Evolutionary conservation across 2,113 vertebrate species (phyloP).

Genomic region (Campylorhamphus procurvoides): DNA sequence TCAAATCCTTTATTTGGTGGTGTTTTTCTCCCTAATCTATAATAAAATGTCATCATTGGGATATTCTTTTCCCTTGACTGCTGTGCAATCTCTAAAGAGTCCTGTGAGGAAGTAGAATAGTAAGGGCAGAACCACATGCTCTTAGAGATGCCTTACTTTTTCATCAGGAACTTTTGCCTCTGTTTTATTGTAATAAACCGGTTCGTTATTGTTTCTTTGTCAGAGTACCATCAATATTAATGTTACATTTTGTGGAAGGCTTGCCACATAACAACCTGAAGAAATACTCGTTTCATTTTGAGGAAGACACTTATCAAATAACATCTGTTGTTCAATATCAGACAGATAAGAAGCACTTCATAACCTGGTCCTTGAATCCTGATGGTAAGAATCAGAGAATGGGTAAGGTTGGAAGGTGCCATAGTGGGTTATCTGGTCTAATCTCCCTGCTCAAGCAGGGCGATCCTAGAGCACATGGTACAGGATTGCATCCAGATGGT

Average conservation of each 20-base stretch:
- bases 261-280: conserved; percentile 80
- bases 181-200: background rate
- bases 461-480: background rate
- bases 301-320: conserved; percentile 76
- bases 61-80: background rate
- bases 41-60: background rate
- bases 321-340: conserved; percentile 84
- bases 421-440: background rate
- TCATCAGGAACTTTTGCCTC: background rate
- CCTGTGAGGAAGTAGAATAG: background rate
- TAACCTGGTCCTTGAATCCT: conserved; percentile 83
- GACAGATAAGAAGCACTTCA: conserved; percentile 81
- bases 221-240: conserved; percentile 85
- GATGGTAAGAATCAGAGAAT: conserved; percentile 79
- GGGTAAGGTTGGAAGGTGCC: background rate
- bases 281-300: conserved; percentile 81
- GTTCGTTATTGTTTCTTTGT: conserved; percentile 23
- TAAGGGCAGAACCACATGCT: background rate
- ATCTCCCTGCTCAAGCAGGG: background rate
- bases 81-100: background rate
- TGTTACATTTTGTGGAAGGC: conserved; percentile 90
- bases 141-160: background rate
- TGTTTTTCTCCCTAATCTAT: background rate
- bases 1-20: background rate
- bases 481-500: background rate